Evolutionary conservation across 1,140 invertebrate genomes (phyloP).

Genomic region (Eriocheir sinensis): DNA sequence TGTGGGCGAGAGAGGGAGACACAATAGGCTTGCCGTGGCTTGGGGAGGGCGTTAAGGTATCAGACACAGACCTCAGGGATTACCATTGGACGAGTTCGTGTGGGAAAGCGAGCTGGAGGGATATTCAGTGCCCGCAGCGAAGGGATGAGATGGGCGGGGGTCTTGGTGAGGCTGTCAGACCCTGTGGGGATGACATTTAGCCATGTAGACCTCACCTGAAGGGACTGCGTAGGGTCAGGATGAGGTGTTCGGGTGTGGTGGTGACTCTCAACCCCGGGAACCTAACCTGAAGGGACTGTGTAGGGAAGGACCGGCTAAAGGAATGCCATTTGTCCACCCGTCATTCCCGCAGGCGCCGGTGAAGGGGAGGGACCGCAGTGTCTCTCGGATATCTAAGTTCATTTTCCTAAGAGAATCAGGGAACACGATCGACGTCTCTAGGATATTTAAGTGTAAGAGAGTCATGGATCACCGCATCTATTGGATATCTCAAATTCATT

Average conservation of each 20-base stretch:
- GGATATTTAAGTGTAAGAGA: too few species aligned
- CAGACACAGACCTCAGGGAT: neutral
- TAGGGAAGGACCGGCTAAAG: neutral
- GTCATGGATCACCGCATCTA: too few species aligned
- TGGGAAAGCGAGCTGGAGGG: neutral
- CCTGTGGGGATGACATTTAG: too few species aligned
- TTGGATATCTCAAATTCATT: too few species aligned
- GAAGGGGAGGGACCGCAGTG: too few species aligned
- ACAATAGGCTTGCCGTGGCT: neutral
- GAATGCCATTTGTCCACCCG: neutral
- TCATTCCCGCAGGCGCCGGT: neutral
- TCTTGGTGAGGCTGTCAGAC: too few species aligned
- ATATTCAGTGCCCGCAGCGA: too few species aligned
- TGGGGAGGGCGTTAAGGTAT: neutral
- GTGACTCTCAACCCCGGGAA: neutral
- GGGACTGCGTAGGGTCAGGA: too few species aligned
- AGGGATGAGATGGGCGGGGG: neutral
- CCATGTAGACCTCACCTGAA: too few species aligned
- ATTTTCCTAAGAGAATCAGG: too few species aligned
- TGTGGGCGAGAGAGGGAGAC: neutral
- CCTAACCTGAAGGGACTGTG: neutral
- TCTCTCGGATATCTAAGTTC: too few species aligned
- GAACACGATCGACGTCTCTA: too few species aligned
- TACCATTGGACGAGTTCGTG: neutral
- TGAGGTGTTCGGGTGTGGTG: neutral